Base-by-base conservation (phyloP, 2,888 invertebrate species). In the Autographa gamma region DNA sequence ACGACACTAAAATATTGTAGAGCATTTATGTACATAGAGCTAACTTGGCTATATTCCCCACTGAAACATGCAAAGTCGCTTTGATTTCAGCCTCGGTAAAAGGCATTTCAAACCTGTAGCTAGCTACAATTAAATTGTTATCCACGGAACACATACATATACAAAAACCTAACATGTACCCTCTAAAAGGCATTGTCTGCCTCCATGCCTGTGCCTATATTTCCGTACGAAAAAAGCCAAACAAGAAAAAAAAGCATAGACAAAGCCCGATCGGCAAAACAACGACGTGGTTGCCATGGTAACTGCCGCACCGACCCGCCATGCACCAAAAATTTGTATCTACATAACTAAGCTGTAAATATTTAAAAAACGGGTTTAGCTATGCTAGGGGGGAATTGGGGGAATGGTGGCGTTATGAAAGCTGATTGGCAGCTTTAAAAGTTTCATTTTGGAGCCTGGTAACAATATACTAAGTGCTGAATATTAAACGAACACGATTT, bases 191-290 rank as follows among this genome's bases (percentile, higher is more conserved):
- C 87, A 88, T 89, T 89, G 87, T 87, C 86, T 87, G 87, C 82
- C 74, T 81, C 78, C 76, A 69, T 72, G 85, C 84, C 85, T 86
- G 83, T 89, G 87, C 90, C 88, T 89, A 90, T 89, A 89, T 89
- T 89, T 89, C 86, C 85, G 85, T 87, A 80, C 82, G 85, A 88
- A 91, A 91, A 91, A 90, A 89, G 87, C 83, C 82, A 77, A 85
- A 80, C 81, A 78, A 83, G 69, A 90, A 86, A 86, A 88, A 89
- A 91, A 90, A 87, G 90, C 86, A 88, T 89, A 89, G 88, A 90
- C 89, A 89, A 87, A 86, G 89, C 86, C 82, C 89, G 85, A 94
- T 94, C 91, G 94, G 90, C 93, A 93, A 95, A 95, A 95, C 94
- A 93, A 93, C 93, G 91, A 91, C 88, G 86, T 82, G 76, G 93